Percentiles rank a stretch among this genome's conserved stretches.
Evolutionary conservation across 2,888 invertebrate species (phyloP).

Genomic region (Caradrina kadenii): DNA sequence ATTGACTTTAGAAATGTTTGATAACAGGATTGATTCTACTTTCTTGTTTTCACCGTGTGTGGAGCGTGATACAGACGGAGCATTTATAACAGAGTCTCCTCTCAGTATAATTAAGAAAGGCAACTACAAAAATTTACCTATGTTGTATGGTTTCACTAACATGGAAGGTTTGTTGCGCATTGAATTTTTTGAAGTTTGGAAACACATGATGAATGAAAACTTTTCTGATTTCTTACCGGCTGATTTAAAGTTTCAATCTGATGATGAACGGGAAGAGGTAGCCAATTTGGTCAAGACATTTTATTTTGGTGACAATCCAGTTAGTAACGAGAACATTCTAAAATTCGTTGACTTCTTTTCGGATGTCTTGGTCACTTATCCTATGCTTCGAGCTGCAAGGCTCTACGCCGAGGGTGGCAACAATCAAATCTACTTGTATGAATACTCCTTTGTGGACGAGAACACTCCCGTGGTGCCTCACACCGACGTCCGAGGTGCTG

Average conservation of each 20-base stretch:
- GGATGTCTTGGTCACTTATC: constrained; percentile 66
- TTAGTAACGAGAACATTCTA: constrained; percentile 63
- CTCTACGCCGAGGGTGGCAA: constrained; percentile 71
- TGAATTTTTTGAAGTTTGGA: constrained; percentile 66
- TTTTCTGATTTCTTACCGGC: constrained; percentile 77
- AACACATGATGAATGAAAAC: constrained; percentile 72
- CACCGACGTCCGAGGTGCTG: constrained; percentile 65
- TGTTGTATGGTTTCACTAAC: constrained; percentile 74
- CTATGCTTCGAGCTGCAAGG: constrained; percentile 67
- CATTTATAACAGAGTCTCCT: constrained; percentile 71
- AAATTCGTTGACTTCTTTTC: constrained; percentile 69
- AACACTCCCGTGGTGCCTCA: constrained; percentile 59
- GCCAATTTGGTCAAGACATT: constrained; percentile 68
- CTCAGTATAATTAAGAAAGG: constrained; percentile 69
- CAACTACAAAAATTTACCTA: constrained; percentile 70
- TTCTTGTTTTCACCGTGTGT: constrained; percentile 65
- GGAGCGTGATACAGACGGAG: constrained; percentile 65
- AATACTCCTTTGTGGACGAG: constrained; percentile 73
- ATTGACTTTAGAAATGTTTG: constrained; percentile 60
- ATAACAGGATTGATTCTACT: constrained; percentile 55
- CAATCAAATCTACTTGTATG: constrained; percentile 73
- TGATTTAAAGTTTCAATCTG: constrained; percentile 70
- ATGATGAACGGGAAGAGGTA: constrained; percentile 67
- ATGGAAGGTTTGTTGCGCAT: constrained; percentile 70
- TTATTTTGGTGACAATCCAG: constrained; percentile 68